A percentile compares a stretch with the other conserved stretches of the same genome.
These are phyloP conservation scores for Dermolepida albohirtum DNA, from an alignment of 2,888 invertebrate species.

Conservation along the genomic window DNA sequence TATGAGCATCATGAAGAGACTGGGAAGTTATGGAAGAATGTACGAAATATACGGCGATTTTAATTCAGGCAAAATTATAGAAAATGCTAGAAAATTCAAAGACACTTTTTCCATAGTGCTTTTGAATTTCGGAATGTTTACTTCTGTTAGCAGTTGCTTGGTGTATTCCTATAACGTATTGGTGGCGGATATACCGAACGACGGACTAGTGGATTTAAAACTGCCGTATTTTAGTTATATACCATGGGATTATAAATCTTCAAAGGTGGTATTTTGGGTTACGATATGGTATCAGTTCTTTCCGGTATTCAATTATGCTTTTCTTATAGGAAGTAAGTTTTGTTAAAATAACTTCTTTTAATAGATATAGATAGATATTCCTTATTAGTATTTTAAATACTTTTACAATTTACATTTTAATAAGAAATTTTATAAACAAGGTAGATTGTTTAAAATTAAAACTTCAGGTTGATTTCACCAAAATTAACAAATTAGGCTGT, in stretches of 20 bases:
- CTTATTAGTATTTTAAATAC: too few species aligned
- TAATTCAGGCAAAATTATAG: conserved; percentile 43
- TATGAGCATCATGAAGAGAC: conserved; percentile 43
- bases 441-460: too few species aligned
- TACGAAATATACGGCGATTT: conserved; percentile 46
- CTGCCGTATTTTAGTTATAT: conserved; percentile 50
- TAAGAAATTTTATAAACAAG: too few species aligned
- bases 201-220: conserved; percentile 18
- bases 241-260: conserved; percentile 48
- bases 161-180: conserved; percentile 13
- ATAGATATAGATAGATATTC: too few species aligned
- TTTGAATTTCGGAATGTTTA: conserved; percentile 43
- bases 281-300: conserved; percentile 51
- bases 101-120: conserved; percentile 44
- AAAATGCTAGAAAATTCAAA: conserved; percentile 47
- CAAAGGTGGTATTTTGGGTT: conserved; percentile 42
- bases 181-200: conserved; percentile 3
- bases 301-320: conserved; percentile 48
- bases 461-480: too few species aligned
- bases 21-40: conserved; percentile 37
- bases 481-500: too few species aligned
- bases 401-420: too few species aligned
- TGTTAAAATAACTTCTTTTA: too few species aligned
- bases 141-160: conserved; percentile 46
- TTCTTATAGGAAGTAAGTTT: conserved; percentile 49